Conservation (phyloP, 2,888 invertebrate species). For the Dryomyza anilis region DNA sequence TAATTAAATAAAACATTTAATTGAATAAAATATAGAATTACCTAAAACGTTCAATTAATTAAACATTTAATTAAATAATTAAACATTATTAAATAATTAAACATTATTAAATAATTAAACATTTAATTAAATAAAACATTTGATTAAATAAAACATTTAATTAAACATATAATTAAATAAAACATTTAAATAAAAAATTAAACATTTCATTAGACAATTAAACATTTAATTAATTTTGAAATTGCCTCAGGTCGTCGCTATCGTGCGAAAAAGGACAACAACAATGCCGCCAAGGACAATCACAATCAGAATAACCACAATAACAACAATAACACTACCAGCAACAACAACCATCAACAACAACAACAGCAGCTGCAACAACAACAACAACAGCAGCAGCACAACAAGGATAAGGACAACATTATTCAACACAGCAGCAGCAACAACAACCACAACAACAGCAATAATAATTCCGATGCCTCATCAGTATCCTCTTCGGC, state of each 20-base stretch:
- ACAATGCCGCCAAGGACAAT: conserved; percentile 60
- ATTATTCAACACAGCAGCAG: conserved; percentile 38
- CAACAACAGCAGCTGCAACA: conserved; percentile 36
- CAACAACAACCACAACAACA: conserved; percentile 26
- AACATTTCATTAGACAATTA: background rate
- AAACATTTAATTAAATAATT: too few relatives aligned
- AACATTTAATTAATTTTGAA: background rate
- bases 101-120: too few relatives aligned
- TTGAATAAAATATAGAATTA: too few relatives aligned
- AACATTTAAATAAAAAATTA: too few relatives aligned
- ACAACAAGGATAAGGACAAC: conserved; percentile 11
- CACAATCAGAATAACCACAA: conserved; percentile 50
- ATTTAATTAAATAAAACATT: too few relatives aligned
- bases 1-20: too few relatives aligned
- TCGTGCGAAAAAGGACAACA: conserved; percentile 59
- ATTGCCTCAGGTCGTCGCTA: conserved; percentile 56
- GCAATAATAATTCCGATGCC: conserved; percentile 35
- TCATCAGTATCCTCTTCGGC: conserved; percentile 39
- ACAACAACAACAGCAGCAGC: conserved; percentile 34
- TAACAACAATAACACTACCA: conserved; percentile 35
- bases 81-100: too few relatives aligned
- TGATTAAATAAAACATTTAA: too few relatives aligned
- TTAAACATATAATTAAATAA: too few relatives aligned
- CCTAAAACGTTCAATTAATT: too few relatives aligned
- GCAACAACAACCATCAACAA: conserved; percentile 35